Evolutionary conservation across 1,140 invertebrate species (phyloP).

Genomic region (Lepidotrigona ventralis): DNA sequence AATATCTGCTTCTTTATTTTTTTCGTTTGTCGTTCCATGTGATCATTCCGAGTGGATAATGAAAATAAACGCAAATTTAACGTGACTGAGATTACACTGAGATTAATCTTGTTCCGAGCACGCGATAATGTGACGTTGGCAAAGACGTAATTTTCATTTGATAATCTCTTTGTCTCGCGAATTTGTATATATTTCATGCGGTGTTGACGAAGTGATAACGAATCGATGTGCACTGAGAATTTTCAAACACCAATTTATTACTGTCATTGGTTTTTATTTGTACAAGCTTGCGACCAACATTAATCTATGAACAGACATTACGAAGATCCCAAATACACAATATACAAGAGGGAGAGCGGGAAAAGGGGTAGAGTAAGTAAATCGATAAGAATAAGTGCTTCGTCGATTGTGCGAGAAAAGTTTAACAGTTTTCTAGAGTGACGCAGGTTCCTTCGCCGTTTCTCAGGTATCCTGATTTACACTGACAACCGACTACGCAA

Average conservation of each 20-base stretch:
- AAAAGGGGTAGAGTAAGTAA: background rate
- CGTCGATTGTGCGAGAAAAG: no score
- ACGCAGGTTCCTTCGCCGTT: background rate
- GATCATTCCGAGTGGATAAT: no score
- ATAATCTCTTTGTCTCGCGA: background rate
- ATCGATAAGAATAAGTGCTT: no score
- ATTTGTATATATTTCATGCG: background rate
- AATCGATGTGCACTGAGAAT: background rate
- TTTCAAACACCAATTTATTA: background rate
- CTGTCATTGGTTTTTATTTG: background rate
- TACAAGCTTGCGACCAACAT: background rate
- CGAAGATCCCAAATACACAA: no score
- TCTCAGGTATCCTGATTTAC: background rate
- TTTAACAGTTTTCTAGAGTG: background rate
- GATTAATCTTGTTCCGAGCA: background rate
- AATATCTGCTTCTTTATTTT: no score
- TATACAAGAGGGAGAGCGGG: no score
- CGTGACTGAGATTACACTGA: no score
- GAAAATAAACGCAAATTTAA: no score
- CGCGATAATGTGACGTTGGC: background rate
- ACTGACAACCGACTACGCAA: conserved; percentile 37
- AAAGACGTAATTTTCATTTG: no score
- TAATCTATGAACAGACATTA: background rate
- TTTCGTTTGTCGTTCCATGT: no score
- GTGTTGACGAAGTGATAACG: background rate